phyloP scores from a whole-genome alignment of 2,113 vertebrate genomes.

The Pseudolaguvia tuberculata region DNA sequence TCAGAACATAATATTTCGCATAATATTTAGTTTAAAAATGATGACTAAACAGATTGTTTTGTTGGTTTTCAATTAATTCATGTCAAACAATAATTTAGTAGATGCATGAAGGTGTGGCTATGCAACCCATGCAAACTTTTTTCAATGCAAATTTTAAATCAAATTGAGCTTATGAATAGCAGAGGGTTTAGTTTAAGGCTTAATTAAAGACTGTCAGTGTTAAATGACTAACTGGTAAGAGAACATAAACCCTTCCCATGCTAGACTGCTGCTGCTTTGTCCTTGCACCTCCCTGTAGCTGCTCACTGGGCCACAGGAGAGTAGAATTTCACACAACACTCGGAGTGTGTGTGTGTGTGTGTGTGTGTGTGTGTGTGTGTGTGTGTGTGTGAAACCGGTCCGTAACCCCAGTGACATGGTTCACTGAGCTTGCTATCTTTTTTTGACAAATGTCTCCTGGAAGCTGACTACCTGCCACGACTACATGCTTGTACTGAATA shows the following conservation, averaged over 20 bases:
- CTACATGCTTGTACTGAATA: too few relatives aligned
- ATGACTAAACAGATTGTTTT: too few relatives aligned
- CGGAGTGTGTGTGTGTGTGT: neutral
- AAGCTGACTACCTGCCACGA: too few relatives aligned
- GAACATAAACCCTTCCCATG: too few relatives aligned
- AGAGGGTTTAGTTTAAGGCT: neutral
- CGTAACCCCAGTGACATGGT: neutral
- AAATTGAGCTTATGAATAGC: constrained; percentile 1
- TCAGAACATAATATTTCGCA: too few relatives aligned
- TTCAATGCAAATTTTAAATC: neutral
- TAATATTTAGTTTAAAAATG: too few relatives aligned
- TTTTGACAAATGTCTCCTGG: constrained; percentile 15
- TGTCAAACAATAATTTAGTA: too few relatives aligned
- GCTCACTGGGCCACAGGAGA: constrained; percentile 5
- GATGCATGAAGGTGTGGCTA: too few relatives aligned
- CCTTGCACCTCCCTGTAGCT: neutral
- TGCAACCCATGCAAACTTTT: too few relatives aligned
- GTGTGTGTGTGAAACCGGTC: neutral
- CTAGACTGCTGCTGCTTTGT: neutral
- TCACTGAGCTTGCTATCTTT: constrained; percentile 17
- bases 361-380: neutral
- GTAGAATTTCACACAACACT: constrained; percentile 6
- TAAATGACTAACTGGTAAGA: constrained; percentile 2
- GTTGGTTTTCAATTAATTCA: too few relatives aligned
- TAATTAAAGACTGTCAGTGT: constrained; percentile 2